These are phyloP conservation scores for Lobophora halterata DNA, from an alignment of 2,888 invertebrate genomes.

Conservation along the genomic window DNA sequence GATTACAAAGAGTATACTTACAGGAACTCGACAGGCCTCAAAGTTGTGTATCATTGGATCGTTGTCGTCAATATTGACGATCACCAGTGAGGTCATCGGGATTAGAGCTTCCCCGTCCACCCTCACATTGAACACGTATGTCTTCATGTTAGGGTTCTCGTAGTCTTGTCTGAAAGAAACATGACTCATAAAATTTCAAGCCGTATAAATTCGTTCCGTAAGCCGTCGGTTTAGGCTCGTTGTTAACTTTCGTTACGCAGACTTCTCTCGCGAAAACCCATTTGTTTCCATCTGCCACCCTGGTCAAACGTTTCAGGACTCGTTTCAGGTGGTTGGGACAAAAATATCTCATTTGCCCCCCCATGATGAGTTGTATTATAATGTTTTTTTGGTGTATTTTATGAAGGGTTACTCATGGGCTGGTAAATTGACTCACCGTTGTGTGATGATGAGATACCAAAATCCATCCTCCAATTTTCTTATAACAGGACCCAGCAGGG, in stretches of 20 bases:
- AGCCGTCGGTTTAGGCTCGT: too few relatives aligned
- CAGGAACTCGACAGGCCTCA: constrained; percentile 65
- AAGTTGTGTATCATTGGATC: constrained; percentile 67
- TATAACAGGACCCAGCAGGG: constrained; percentile 49
- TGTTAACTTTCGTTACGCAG: too few relatives aligned
- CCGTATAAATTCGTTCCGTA: too few relatives aligned
- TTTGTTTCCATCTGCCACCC: too few relatives aligned
- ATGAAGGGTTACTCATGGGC: neutral
- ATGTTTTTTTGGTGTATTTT: too few relatives aligned
- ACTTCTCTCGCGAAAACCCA: too few relatives aligned
- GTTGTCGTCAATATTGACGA: constrained; percentile 79
- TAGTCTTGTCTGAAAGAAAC: constrained; percentile 71
- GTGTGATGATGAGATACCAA: constrained; percentile 62
- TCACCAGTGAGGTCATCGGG: constrained; percentile 59
- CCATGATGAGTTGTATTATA: too few relatives aligned
- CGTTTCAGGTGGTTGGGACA: too few relatives aligned
- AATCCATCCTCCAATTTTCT: constrained; percentile 39
- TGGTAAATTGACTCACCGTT: constrained; percentile 45
- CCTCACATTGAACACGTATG: constrained; percentile 62
- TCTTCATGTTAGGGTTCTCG: constrained; percentile 67
- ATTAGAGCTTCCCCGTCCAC: constrained; percentile 39
- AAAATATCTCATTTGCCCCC: too few relatives aligned
- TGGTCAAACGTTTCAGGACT: too few relatives aligned
- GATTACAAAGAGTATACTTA: constrained; percentile 50
- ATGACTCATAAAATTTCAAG: too few relatives aligned